Evolutionary conservation across 2,113 vertebrate genomes (phyloP), one percentile per base, ranked within the genome.

Genomic region (Scartelaos histophorus): DNA sequence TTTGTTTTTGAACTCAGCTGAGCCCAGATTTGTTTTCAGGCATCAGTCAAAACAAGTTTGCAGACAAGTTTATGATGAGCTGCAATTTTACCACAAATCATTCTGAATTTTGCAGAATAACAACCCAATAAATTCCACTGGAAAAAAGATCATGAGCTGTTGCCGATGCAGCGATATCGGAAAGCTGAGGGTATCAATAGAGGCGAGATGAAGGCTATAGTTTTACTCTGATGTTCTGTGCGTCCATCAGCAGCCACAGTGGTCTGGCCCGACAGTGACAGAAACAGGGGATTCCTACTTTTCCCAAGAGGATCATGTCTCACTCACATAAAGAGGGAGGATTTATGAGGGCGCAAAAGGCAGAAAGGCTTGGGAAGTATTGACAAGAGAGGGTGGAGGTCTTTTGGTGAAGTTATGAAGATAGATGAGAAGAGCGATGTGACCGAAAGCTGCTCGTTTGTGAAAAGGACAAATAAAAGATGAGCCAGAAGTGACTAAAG

Each of bases 221-320:
- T 66, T 45, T 66, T 47, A 46, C 38, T 3, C 6, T 17, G 17
- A 38, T 35, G 35, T 62, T 64, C 17, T 64, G 3, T 15, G 22
- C 66, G 67, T 62, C 58, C 72, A 22, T 74, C 53, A 46, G 29
- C 67, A 54, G 22, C 15, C 56, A 66, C 58, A 60, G 10, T 19
- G 60, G 34, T 24, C 24, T 53, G 51, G 17, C 34, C 56, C 60
- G 57, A 62, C 60, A 19, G 19, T 35, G 70, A 76, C 64, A 75
- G 43, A 54, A 47, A 68, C 2, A 19, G 77, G 57, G 29, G 24
- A 9, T n/a, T 29, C 45, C 67, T 21, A 65, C 43, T 38, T 71
- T 89, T 83, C 84, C 85, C 88, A 88, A 69, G 86, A 82, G 85
- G 79, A 90, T 90, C 82, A 80, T 71, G 83, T 91, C 85, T 81